These are phyloP conservation scores for Aethes cnicana DNA, from an alignment of 2,888 invertebrate species.

Conservation along the genomic window DNA sequence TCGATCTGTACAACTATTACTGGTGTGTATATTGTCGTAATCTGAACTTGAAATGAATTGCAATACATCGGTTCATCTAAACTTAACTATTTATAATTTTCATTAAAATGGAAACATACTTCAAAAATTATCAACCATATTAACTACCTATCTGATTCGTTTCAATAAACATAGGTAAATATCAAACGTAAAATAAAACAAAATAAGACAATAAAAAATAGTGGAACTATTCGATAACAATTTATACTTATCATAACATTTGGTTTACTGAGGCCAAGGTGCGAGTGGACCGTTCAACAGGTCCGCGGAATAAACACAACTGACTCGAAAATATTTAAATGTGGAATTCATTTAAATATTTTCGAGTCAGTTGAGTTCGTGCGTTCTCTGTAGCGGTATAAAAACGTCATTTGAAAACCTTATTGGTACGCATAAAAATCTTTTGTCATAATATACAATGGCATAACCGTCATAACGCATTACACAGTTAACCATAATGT, in stretches of 20 bases:
- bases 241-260: neutral
- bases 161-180: no score
- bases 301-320: neutral
- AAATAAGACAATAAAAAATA: neutral
- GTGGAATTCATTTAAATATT: neutral
- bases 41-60: slow-evolving; percentile 22
- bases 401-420: neutral
- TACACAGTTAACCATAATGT: no score
- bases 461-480: no score
- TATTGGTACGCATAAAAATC: no score
- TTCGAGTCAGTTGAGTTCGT: neutral
- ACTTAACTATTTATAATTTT: no score
- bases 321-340: neutral
- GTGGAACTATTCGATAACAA: neutral
- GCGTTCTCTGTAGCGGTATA: neutral
- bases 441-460: no score
- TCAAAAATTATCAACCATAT: no score
- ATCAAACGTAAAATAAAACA: no score
- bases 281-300: no score
- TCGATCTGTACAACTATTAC: slow-evolving; percentile 21
- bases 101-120: no score
- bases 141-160: no score
- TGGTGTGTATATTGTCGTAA: slow-evolving; percentile 28
- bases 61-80: slow-evolving; percentile 3
- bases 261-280: neutral